Base-by-base conservation (phyloP, 1,140 invertebrate species). In the Drosophila ercepeae region DNA sequence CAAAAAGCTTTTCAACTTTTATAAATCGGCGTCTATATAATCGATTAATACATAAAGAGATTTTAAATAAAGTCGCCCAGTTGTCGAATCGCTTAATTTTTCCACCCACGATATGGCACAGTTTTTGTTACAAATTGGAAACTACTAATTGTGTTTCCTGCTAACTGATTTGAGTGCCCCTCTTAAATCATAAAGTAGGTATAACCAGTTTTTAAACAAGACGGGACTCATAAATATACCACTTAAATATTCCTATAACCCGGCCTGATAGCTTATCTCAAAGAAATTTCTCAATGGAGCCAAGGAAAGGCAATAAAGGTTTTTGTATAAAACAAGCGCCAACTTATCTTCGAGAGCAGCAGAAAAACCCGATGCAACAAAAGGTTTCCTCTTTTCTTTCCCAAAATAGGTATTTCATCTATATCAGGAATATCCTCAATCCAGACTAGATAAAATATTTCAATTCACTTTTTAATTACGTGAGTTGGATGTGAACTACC, bases 401-500 rank as follows among this genome's bases (percentile, higher is more conserved):
- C 36, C 4, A 14, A 39, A 14, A 39, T 39, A 39, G 36, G 11
- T 14, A 16, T 16, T 39, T 16, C n/a, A 14, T 39, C 36, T 39
- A 39, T 39, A 13, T 7, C 3, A 3, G 23, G 5, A n/a, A 5
- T 39, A 39, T 39, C 36, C 36, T 9, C 9, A 14, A 2, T 13
- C n/a, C 5, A 14, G 36, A 39, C 29, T 21, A 46, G 41, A 61
- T 46, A 64, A 29, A 13, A 16, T 18, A 18, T 53, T 11, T 44
- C 25, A 52, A 27, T 41, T 8, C 7, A 4, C 14, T 3, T 11
- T 8, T 14, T 34, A 11, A 9, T 48, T 45, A 72, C 69, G 68
- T 73, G 69, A 54, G 49, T 39, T 49, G 27, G n/a, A 9, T 73
- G 49, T 36, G 42, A 50, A 73, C 53, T 44, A 39, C 42, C 57